Base-by-base conservation (phyloP, 2,113 vertebrate species). In the Tor tambroides region DNA sequence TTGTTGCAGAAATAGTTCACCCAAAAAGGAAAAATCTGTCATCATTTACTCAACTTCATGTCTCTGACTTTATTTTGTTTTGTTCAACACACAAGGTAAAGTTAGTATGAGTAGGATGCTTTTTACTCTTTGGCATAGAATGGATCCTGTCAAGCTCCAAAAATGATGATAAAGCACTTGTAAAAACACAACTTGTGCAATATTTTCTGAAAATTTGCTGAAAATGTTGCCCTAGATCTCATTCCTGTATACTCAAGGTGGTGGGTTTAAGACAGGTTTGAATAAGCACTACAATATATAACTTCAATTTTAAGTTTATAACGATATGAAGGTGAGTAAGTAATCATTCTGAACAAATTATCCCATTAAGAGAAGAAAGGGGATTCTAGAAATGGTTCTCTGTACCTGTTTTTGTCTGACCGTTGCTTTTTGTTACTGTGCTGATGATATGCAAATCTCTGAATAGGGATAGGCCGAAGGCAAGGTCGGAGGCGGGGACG, bases 361-460 rank as follows among this genome's bases (percentile, higher is more conserved):
- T 10, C 2, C 0, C 7, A 1, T 71, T 72, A 71, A 43, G 51
- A 17, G 7, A 23, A 12, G 26, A 49, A 30, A 65, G 26, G 41
- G n/a, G 43, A n/a, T 54, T 63, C 21, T 56, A 35, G 38, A 43
- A 19, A 30, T 10, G 3, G 2, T 92, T 38, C 3, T 49, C 46
- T 49, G 46, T 49, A 95, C 94, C 94, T 91, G 92, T 90, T 67
- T 94, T 95, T 80, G 91, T 17, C 0, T 91, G 74, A 56, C 91
- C 89, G n/a, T 97, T 96, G 3, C 87, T 92, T 92, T 94, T 95
- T 89, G 96, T 91, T 51, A 98, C 94, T 6, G 96, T 97, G 93
- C 97, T 99, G 92, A 96, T 92, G 85, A 99, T 97, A 93, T 95
- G 97, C 89, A 99, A 94, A 91, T 98, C 97, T 15, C 95, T 96